Conservation (phyloP, 2,113 vertebrate genomes). For the Illadopsis cleaveri region DNA sequence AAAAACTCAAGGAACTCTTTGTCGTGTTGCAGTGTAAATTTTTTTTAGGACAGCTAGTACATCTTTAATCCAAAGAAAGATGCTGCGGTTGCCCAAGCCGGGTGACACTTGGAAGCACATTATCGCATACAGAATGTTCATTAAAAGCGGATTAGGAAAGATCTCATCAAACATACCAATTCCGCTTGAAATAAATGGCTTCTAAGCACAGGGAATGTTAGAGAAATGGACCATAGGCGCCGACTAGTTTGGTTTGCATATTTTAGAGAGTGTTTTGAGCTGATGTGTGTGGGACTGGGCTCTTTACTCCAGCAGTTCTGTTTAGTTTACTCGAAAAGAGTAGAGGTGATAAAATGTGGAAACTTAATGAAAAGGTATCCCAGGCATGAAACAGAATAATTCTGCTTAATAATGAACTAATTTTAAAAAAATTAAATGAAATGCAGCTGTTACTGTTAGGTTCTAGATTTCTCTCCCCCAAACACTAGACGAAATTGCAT, state of each 20-base stretch:
- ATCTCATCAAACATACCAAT: neutral
- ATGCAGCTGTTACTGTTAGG: conserved; percentile 26
- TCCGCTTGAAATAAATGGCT: neutral
- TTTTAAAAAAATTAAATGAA: neutral
- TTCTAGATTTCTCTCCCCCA: conserved; percentile 77
- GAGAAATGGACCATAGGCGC: neutral
- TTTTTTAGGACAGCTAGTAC: neutral
- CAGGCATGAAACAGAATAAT: conserved; percentile 18
- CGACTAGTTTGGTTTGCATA: neutral
- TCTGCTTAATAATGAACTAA: conserved; percentile 38
- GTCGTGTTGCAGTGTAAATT: neutral
- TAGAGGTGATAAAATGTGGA: conserved; percentile 20
- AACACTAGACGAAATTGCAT: conserved; percentile 93
- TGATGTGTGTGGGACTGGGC: neutral
- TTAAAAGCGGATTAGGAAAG: conserved; percentile 28
- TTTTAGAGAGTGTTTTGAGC: neutral
- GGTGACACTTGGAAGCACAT: neutral
- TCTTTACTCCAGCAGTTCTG: neutral
- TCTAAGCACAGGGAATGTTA: neutral
- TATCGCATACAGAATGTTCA: neutral
- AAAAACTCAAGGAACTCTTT: neutral
- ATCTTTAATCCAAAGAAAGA: neutral
- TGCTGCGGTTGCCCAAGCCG: neutral
- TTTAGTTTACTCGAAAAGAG: conserved; percentile 14
- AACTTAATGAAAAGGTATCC: neutral